Evolutionary conservation across 1,140 invertebrate genomes (phyloP), one percentile per base, ranked within the genome.

Genomic region (Drosophila nikananu): DNA sequence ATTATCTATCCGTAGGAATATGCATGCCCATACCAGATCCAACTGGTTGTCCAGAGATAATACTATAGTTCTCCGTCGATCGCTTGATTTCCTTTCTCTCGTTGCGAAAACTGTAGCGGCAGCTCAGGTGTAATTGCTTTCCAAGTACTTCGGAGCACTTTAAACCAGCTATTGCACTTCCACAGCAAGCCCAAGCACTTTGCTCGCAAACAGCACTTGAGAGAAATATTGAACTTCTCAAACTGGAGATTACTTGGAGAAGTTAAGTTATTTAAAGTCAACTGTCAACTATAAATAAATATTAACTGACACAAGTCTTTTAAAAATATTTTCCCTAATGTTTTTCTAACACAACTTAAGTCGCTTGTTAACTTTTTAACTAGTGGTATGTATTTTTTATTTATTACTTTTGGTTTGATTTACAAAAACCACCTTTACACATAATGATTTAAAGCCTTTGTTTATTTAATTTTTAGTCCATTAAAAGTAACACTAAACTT

Each of bases 21-120:
- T 58, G 67, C 30, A 61, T 35, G 42, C 19, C 30, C 49, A 57
- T 73, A 73, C 70, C 70, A 60, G 70, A 74, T 73, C 35, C 68
- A 73, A 74, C 71, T 74, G 55, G 71, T 74, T 74, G 68, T 23
- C 65, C 71, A 73, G 46, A 74, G 68, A 74, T 74, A 74, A 74
- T 74, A 37, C 54, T 57, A 57, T 57, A 72, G 67, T 73, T 73
- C 67, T 52, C 66, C 8, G 54, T 27, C 17, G 54, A 72, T 60
- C 55, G n/a, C n/a, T 49, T 32, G 19, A 42, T 37, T 73, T 73
- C 67, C 71, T 73, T 61, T 51, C 66, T 39, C 51, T 58, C 48
- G 30, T 15, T 70, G 51, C 65, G 58, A 52, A 52, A 65, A 66
- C 25, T 42, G 21, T 19, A 57, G n/a, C 37, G 35, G 48, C 67